phyloP scores from a whole-genome alignment of 2,888 invertebrate species.

The Morpho helenor region DNA sequence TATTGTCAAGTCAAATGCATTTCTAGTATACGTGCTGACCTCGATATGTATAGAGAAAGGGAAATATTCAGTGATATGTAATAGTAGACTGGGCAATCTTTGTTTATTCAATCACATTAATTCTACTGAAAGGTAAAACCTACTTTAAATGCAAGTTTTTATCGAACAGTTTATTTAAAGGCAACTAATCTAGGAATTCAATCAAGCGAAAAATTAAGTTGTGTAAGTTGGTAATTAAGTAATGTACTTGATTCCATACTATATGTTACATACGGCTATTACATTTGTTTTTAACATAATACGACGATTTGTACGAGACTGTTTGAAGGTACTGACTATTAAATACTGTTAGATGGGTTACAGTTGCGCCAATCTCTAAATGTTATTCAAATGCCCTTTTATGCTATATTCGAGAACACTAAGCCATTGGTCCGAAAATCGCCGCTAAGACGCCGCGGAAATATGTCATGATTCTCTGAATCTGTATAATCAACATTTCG shows the following conservation, averaged over 20 bases:
- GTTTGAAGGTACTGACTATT: not conserved
- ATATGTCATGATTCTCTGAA: too few relatives aligned
- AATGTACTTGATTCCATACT: not conserved
- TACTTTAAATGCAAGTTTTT: not conserved
- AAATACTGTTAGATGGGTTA: too few relatives aligned
- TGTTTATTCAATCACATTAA: not conserved
- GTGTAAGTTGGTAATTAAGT: not conserved
- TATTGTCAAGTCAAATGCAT: slow-evolving; percentile 2
- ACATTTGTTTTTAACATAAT: too few relatives aligned
- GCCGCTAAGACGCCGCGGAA: too few relatives aligned
- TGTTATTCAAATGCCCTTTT: too few relatives aligned
- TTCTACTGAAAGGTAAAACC: not conserved
- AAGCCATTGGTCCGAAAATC: too few relatives aligned
- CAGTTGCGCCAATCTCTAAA: too few relatives aligned
- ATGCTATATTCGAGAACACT: too few relatives aligned
- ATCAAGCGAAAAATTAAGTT: slow-evolving; percentile 6
- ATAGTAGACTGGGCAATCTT: slow-evolving; percentile 1
- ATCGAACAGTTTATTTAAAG: not conserved
- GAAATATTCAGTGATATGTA: slow-evolving; percentile 1
- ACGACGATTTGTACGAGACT: not conserved
- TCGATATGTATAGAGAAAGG: slow-evolving; percentile 8
- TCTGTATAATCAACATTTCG: too few relatives aligned
- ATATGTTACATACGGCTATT: not conserved
- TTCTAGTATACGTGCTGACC: slow-evolving; percentile 5
- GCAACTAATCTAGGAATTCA: not conserved